A percentile compares a stretch with the other conserved stretches of the same genome.
Evolutionary conservation across 2,113 vertebrate species (phyloP).

Genomic region (Bufo gargarizans): DNA sequence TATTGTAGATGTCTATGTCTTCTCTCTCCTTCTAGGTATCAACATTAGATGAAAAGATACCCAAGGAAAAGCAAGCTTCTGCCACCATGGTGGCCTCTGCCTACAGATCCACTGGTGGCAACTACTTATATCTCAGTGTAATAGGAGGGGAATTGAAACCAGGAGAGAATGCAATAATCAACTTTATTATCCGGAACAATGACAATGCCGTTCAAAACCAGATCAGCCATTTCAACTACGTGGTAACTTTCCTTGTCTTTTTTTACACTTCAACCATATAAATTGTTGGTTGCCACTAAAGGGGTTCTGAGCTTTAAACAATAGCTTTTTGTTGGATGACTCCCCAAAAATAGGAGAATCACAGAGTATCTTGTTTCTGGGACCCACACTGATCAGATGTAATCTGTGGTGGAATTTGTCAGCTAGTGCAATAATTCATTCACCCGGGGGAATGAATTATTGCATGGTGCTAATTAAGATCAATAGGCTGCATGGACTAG

Average conservation of each 20-base stretch:
- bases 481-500: not conserved
- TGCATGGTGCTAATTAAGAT: too few relatives aligned
- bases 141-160: slow-evolving; percentile 55
- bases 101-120: slow-evolving; percentile 66
- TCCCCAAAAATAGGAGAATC: not conserved
- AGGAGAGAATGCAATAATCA: slow-evolving; percentile 66
- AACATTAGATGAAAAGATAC: slow-evolving; percentile 67
- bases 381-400: not conserved
- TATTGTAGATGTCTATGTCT: not conserved
- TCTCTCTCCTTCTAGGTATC: slow-evolving; percentile 38
- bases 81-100: slow-evolving; percentile 62
- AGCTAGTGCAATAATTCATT: not conserved
- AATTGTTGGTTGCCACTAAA: too few relatives aligned
- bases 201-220: fast-evolving
- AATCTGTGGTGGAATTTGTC: not conserved
- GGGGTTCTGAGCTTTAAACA: too few relatives aligned
- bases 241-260: slow-evolving; percentile 64
- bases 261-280: too few relatives aligned
- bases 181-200: slow-evolving; percentile 66
- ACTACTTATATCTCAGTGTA: slow-evolving; percentile 79
- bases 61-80: slow-evolving; percentile 70
- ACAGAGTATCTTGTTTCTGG: not conserved
- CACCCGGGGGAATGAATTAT: not conserved
- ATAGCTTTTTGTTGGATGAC: not conserved
- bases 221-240: slow-evolving; percentile 70